Base-by-base conservation (phyloP, 2,797 vertebrate genomes). In the Onychomys torridus region DNA sequence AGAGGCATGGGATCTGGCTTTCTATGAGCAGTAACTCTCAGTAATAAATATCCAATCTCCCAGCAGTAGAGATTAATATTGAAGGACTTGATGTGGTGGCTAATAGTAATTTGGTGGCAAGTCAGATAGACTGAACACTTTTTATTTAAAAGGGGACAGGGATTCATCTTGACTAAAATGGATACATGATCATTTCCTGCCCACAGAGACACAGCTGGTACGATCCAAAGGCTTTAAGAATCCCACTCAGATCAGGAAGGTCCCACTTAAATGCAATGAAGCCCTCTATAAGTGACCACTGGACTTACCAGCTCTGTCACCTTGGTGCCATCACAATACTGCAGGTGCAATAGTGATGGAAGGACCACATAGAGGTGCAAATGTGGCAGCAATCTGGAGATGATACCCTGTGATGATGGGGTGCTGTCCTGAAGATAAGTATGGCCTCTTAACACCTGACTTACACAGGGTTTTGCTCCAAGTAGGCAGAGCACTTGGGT, bases 111-210 rank as follows among this genome's bases (percentile, higher is more conserved):
- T 89, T 61, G 57, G 46, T 63, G 95, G 87, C 49, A 65, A 71
- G n/a, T 84, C 63, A 65, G 75, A 61, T 78, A 65, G 10, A 37
- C 23, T 43, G 46, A 7, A 59, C 27, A 5, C 37, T 13, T 96
- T 84, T 90, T 43, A 76, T 25, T 91, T 49, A 76, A 49, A 94
- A 89, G 63, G 17, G 5, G 71, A 10, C 11, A 94, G 6, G 43
- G 75, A 90, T 65, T 90, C 43, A 73, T 88, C 81, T 79, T 61
- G 71, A 76, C 69, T 86, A 96, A 82, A 85, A 95, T 16, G 37
- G 16, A 49, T 81, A 40, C 34, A 11, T 13, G 27, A 71, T 73
- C 21, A 34, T 94, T 96, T 87, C 2, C 17, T 61, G 13, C 3
- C n/a, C 27, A 49, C 32, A 71, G 71, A 21, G 63, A 79, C 40